A percentile compares a stretch with the other conserved stretches of the same genome.
Conservation (phyloP, 1,140 invertebrate species). For the Cardiocondyla obscurior region DNA sequence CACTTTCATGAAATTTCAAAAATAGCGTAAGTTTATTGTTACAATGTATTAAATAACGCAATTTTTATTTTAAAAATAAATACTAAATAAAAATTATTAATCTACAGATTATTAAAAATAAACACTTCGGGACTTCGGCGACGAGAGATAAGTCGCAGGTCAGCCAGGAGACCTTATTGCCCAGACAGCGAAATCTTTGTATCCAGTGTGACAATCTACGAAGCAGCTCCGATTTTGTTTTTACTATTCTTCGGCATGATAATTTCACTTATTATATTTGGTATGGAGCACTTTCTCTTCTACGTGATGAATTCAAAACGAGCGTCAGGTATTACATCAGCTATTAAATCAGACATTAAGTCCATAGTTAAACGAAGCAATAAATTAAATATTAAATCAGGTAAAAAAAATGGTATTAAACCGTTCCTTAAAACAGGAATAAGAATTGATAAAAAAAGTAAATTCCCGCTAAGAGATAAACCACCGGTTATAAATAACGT, state of each 20-base stretch:
- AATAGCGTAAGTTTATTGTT: constrained; percentile 43
- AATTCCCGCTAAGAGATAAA: too few species aligned
- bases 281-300: constrained; percentile 54
- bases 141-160: constrained; percentile 47
- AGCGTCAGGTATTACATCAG: neutral
- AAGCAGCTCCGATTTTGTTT: constrained; percentile 59
- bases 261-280: constrained; percentile 57
- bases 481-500: too few species aligned
- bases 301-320: neutral
- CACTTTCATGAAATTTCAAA: constrained; percentile 63
- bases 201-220: constrained; percentile 61
- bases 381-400: neutral
- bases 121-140: constrained; percentile 49
- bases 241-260: constrained; percentile 51
- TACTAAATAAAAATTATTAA: neutral
- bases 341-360: neutral
- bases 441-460: too few species aligned
- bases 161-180: constrained; percentile 56
- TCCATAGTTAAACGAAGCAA: neutral
- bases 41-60: neutral
- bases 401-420: neutral
- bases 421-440: too few species aligned
- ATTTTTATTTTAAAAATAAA: neutral
- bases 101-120: constrained; percentile 47
- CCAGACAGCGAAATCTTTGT: constrained; percentile 18